A percentile compares a stretch with the other conserved stretches of the same genome.
phyloP scores from a whole-genome alignment of 35 echinoderm and acorn worm genomes.

The Heliocidaris erythrogramma region DNA sequence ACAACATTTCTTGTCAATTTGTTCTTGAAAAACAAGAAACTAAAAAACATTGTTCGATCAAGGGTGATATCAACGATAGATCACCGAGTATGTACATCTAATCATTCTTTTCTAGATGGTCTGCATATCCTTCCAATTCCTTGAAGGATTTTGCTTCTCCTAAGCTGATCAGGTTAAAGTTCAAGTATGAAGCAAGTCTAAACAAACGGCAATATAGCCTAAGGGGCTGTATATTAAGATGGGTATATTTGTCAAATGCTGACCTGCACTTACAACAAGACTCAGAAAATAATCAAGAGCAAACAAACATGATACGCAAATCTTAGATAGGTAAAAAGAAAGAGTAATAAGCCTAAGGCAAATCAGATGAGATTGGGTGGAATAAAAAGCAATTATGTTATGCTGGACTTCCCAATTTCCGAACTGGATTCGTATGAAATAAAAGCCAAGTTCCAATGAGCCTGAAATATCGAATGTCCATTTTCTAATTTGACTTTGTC shows the following conservation, averaged over 20 bases:
- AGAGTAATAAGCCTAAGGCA: not conserved
- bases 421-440: not conserved
- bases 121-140: not conserved
- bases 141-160: no score
- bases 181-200: not conserved
- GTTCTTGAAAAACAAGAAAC: no score
- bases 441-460: not conserved
- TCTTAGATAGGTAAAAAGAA: not conserved
- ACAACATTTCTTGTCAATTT: no score
- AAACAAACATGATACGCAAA: not conserved
- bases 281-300: not conserved
- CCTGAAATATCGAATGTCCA: not conserved
- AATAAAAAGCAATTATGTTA: constrained; percentile 7
- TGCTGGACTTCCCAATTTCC: not conserved
- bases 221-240: not conserved
- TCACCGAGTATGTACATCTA: no score
- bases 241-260: not conserved
- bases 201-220: not conserved
- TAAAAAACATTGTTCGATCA: no score
- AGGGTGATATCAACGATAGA: no score
- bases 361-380: not conserved
- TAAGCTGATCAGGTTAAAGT: not conserved
- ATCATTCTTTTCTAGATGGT: not conserved
- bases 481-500: not conserved
- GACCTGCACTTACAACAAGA: not conserved